Conservation (phyloP, 2,113 vertebrate genomes). For the Promerops cafer region DNA sequence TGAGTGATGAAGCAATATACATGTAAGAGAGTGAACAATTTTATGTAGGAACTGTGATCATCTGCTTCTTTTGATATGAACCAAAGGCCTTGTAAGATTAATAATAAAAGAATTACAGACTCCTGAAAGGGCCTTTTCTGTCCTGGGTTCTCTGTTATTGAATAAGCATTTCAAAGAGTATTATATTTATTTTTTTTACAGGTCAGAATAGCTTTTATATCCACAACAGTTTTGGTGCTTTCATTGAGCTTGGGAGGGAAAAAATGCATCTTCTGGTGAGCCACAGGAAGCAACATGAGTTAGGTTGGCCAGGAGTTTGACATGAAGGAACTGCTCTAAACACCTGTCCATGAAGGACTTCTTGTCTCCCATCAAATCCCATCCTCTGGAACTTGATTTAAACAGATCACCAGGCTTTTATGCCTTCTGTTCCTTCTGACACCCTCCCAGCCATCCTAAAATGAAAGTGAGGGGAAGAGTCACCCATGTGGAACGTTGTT, state of each 20-base stretch:
- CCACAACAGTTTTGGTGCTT: background rate
- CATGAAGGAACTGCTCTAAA: background rate
- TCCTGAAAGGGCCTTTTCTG: background rate
- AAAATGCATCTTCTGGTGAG: background rate
- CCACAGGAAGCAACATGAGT: background rate
- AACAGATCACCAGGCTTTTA: background rate
- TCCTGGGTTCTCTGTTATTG: background rate
- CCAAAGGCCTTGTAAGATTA: background rate
- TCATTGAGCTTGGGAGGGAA: background rate
- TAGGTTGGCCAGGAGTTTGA: background rate
- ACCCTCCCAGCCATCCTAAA: background rate
- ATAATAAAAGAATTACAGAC: background rate
- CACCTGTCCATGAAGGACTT: background rate
- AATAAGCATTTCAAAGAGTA: background rate
- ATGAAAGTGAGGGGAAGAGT: background rate
- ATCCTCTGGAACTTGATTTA: background rate
- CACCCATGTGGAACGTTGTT: background rate
- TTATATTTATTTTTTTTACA: background rate
- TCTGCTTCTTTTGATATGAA: background rate
- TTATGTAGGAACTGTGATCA: background rate
- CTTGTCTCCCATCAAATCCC: background rate
- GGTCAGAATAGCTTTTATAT: background rate
- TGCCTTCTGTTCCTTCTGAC: background rate
- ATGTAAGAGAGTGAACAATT: background rate
- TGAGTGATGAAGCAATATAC: background rate